Percentiles rank a stretch among this genome's conserved stretches.
phyloP scores from a whole-genome alignment of 2,113 vertebrate species.

The Gavia stellata region DNA sequence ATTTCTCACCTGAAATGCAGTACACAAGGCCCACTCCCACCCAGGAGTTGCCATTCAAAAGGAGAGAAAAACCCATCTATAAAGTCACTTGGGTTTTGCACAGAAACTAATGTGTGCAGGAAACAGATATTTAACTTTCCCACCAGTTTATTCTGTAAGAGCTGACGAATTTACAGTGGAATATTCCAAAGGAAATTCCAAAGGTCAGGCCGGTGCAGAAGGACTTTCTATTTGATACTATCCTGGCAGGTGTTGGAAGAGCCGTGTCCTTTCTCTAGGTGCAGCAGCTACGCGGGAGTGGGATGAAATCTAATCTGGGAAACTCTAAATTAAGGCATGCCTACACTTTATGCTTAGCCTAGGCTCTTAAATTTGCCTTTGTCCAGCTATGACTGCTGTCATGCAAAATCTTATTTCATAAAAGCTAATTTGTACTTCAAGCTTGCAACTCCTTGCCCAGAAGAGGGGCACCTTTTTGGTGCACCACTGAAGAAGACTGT shows the following conservation, averaged over 20 bases:
- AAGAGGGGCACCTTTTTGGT: neutral
- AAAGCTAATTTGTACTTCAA: neutral
- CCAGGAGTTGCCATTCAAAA: neutral
- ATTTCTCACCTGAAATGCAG: neutral
- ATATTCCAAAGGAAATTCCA: conserved; percentile 23
- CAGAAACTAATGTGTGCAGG: neutral
- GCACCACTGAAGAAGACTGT: neutral
- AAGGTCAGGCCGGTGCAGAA: fast-evolving
- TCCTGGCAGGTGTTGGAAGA: neutral
- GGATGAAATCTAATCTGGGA: conserved; percentile 16
- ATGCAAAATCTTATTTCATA: neutral
- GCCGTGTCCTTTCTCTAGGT: neutral
- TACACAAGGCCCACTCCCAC: too few species aligned
- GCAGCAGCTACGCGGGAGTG: neutral
- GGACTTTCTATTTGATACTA: neutral
- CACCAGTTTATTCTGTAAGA: neutral
- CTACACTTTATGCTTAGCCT: neutral
- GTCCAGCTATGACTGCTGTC: neutral
- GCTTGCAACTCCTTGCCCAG: neutral
- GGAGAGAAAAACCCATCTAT: neutral
- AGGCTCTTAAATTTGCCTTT: neutral
- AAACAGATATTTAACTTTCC: neutral
- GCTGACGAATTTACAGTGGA: neutral
- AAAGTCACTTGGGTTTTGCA: neutral
- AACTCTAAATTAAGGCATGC: conserved; percentile 31